Percentiles rank a stretch among this genome's conserved stretches.
phyloP scores from a whole-genome alignment of 2,797 vertebrate species.

The Protosalanx chinensis region DNA sequence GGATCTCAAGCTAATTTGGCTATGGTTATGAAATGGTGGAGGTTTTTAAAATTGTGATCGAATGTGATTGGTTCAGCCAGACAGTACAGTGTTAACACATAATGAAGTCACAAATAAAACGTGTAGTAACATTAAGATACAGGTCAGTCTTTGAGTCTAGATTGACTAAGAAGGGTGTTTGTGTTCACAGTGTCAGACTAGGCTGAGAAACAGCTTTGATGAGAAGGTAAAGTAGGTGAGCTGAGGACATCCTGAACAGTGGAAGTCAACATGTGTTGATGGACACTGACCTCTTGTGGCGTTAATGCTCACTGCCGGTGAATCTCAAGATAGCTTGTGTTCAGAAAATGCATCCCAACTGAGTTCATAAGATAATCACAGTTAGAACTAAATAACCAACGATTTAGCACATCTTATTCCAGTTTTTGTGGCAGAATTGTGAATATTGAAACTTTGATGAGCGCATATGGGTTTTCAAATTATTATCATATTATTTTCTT shows the following conservation, averaged over 20 bases:
- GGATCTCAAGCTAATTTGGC: background rate
- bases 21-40: background rate
- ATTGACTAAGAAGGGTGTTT: slow-evolving; percentile 9
- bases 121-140: background rate
- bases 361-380: background rate
- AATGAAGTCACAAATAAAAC: background rate
- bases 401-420: too few relatives aligned
- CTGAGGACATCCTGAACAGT: background rate
- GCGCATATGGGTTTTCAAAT: too few relatives aligned
- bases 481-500: too few relatives aligned
- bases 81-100: background rate
- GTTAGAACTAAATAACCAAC: background rate
- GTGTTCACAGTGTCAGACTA: slow-evolving; percentile 22
- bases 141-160: background rate
- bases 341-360: too few relatives aligned
- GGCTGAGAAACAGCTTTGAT: slow-evolving; percentile 18
- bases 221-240: background rate
- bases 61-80: background rate
- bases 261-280: slow-evolving; percentile 41
- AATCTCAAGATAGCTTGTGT: background rate
- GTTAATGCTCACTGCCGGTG: slow-evolving; percentile 28
- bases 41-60: background rate
- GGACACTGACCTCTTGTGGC: slow-evolving; percentile 59
- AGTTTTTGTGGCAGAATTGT: too few relatives aligned
- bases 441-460: too few relatives aligned